Evolutionary conservation across 2,888 invertebrate genomes (phyloP).

Genomic region (Tolmerus cingulatus): DNA sequence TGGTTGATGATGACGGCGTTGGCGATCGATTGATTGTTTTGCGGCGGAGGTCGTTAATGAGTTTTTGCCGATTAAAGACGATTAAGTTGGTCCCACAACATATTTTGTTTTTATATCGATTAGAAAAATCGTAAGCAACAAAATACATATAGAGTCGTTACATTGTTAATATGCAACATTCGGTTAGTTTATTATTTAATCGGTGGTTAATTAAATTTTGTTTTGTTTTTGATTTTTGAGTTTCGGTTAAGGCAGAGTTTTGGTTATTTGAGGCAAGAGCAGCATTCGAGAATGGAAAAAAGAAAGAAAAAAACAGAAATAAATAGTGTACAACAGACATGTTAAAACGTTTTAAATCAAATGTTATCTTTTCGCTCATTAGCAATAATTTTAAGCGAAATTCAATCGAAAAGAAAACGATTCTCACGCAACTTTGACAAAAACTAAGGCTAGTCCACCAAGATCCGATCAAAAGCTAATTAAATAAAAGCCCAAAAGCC

Average conservation of each 20-base stretch:
- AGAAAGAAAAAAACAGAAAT: conserved; percentile 53
- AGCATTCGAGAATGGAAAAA: conserved; percentile 53
- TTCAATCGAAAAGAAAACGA: conserved; percentile 3
- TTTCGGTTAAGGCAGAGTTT: conserved; percentile 46
- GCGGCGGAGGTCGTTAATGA: neutral
- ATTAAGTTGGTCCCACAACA: conserved; percentile 13
- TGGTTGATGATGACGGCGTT: neutral
- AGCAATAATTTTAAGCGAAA: conserved; percentile 18
- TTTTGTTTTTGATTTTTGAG: conserved; percentile 43
- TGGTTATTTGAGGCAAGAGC: conserved; percentile 49
- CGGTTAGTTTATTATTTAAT: conserved; percentile 46
- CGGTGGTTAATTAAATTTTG: conserved; percentile 46
- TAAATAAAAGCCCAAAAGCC: conserved; percentile 27
- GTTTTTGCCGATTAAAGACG: neutral
- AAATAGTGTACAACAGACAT: conserved; percentile 50
- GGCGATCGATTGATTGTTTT: neutral
- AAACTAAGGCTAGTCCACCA: conserved; percentile 21
- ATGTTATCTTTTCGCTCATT: conserved; percentile 18
- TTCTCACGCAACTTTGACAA: neutral
- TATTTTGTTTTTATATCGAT: neutral
- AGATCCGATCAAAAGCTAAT: conserved; percentile 2
- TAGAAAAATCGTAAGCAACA: conserved; percentile 6
- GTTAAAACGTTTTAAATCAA: conserved; percentile 23
- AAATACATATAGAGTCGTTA: conserved; percentile 9
- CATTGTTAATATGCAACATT: conserved; percentile 8